Conservation (phyloP, 2,797 vertebrate genomes). For the Nannoperca australis region DNA sequence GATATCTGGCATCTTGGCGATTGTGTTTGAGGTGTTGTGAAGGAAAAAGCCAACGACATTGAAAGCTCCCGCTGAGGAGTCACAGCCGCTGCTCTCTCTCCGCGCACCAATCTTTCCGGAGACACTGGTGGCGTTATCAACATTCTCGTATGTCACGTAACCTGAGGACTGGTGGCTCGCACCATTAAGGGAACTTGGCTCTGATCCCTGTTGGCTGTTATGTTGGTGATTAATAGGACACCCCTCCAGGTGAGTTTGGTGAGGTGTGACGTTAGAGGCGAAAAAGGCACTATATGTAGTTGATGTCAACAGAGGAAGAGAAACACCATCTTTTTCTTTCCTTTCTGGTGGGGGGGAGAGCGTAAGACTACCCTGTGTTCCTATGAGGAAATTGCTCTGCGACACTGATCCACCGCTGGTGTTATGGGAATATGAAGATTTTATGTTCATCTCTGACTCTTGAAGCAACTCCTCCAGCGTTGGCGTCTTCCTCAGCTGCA, state of each 20-base stretch:
- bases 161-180: slow-evolving; percentile 71
- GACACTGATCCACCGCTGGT: slow-evolving; percentile 12
- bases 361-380: slow-evolving; percentile 29
- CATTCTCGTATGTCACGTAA: slow-evolving; percentile 71
- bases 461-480: slow-evolving; percentile 81
- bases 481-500: slow-evolving; percentile 77
- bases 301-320: slow-evolving; percentile 59
- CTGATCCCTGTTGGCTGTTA: slow-evolving; percentile 37
- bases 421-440: slow-evolving; percentile 23
- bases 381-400: slow-evolving; percentile 9
- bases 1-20: slow-evolving; percentile 74
- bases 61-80: slow-evolving; percentile 26
- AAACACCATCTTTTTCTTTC: slow-evolving; percentile 26
- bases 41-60: slow-evolving; percentile 55
- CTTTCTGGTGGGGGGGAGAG: slow-evolving; percentile 20
- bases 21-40: slow-evolving; percentile 63
- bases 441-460: slow-evolving; percentile 51
- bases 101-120: slow-evolving; percentile 29
- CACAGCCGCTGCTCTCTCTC: slow-evolving; percentile 15
- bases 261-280: slow-evolving; percentile 41
- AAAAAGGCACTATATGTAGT: slow-evolving; percentile 61
- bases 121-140: slow-evolving; percentile 45
- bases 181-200: slow-evolving; percentile 42
- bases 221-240: slow-evolving; percentile 53
- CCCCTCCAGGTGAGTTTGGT: slow-evolving; percentile 42